These are phyloP conservation scores for Branchinecta lindahli DNA, from an alignment of 1,140 invertebrate species.

Conservation along the genomic window DNA sequence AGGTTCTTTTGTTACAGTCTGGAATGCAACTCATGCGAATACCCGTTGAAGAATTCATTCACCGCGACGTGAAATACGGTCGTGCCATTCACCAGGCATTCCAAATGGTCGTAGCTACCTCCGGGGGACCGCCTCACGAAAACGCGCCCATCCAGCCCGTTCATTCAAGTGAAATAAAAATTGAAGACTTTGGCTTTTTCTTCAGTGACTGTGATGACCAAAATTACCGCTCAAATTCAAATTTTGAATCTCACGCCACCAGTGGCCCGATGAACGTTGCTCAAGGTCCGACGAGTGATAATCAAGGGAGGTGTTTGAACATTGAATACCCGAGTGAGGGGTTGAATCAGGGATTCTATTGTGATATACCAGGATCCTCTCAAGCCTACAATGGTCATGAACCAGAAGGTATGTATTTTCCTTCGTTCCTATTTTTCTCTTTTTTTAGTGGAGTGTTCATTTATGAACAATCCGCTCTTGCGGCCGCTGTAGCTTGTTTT, in stretches of 20 bases:
- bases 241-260: background rate
- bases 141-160: background rate
- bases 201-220: constrained; percentile 1
- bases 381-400: background rate
- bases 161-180: background rate
- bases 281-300: background rate
- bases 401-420: background rate
- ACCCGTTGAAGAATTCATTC: background rate
- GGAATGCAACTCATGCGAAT: background rate
- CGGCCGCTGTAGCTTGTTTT: no score
- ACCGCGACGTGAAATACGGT: background rate
- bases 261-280: background rate
- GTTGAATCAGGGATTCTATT: background rate
- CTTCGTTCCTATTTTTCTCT: no score
- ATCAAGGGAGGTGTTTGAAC: background rate
- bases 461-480: no score
- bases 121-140: background rate
- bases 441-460: no score
- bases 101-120: background rate
- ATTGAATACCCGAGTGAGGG: background rate
- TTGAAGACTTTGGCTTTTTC: background rate
- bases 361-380: background rate
- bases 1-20: background rate
- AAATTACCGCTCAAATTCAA: constrained; percentile 3
- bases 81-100: background rate